phyloP scores from a whole-genome alignment of 2,888 invertebrate genomes.

The Odontocerum albicorne region DNA sequence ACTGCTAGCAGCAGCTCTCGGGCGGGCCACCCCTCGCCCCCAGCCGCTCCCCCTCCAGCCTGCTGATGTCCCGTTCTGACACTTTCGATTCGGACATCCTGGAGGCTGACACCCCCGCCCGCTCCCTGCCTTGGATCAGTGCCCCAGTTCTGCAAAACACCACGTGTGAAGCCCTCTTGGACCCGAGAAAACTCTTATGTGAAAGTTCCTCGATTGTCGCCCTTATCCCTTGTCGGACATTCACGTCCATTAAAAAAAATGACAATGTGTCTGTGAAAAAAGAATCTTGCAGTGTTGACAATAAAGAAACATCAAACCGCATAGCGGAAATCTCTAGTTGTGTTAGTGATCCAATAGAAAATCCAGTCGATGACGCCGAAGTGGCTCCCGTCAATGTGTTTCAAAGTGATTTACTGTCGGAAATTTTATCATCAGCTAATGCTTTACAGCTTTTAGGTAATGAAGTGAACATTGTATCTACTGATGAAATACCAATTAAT shows the following conservation, averaged over 20 bases:
- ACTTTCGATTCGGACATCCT: conserved; percentile 25
- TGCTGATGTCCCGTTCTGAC: conserved; percentile 34
- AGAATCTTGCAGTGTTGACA: not conserved
- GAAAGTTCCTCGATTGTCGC: conserved; percentile 36
- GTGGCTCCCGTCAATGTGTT: conserved; percentile 17
- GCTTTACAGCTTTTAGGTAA: conserved; percentile 19
- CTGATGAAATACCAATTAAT: conserved; percentile 1
- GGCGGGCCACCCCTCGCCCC: conserved; percentile 39
- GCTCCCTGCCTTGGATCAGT: conserved; percentile 33
- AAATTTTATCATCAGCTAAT: conserved; percentile 30
- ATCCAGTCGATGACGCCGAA: not conserved
- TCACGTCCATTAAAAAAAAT: conserved; percentile 4
- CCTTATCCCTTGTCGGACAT: conserved; percentile 32
- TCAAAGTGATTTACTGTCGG: conserved; percentile 31
- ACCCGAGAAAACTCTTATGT: conserved; percentile 33
- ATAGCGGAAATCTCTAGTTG: conserved; percentile 5
- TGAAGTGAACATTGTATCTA: conserved; percentile 13
- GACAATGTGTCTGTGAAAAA: not conserved
- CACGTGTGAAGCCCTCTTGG: conserved; percentile 33
- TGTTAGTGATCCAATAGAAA: not conserved
- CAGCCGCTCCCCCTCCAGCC: conserved; percentile 15
- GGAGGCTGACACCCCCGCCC: conserved; percentile 13
- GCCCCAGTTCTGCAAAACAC: conserved; percentile 34
- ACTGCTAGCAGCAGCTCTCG: conserved; percentile 57
- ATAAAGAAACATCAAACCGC: not conserved